Evolutionary conservation across 2,113 vertebrate species (phyloP).

Genomic region (Phalacrocorax pelagicus): DNA sequence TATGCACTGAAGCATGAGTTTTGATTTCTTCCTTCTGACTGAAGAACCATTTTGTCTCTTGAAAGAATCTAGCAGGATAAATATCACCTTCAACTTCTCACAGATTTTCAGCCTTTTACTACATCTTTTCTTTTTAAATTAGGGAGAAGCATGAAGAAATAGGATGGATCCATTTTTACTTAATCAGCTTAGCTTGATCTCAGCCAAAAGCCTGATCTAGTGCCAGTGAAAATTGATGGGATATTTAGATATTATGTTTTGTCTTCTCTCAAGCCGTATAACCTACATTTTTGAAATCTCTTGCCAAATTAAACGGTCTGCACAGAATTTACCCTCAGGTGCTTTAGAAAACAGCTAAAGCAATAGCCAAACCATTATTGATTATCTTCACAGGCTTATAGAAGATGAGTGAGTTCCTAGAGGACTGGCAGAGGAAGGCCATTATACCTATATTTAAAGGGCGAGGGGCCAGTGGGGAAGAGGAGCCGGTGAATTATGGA

Average conservation of each 20-base stretch:
- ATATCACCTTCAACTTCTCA: background rate
- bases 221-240: background rate
- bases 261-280: background rate
- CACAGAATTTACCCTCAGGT: background rate
- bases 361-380: background rate
- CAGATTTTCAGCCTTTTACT: background rate
- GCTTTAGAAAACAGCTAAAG: constrained; percentile 2
- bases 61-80: background rate
- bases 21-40: constrained; percentile 17
- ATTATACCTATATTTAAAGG: background rate
- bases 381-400: background rate
- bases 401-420: background rate
- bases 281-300: background rate
- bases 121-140: background rate
- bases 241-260: background rate
- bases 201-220: background rate
- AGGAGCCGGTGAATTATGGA: background rate
- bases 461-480: background rate
- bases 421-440: background rate
- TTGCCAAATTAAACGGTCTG: background rate
- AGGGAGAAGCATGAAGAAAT: background rate
- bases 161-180: background rate
- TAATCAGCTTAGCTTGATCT: background rate
- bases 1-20: background rate
- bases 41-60: background rate